Conservation (phyloP, 1,140 invertebrate genomes). For the Mercenaria mercenaria region DNA sequence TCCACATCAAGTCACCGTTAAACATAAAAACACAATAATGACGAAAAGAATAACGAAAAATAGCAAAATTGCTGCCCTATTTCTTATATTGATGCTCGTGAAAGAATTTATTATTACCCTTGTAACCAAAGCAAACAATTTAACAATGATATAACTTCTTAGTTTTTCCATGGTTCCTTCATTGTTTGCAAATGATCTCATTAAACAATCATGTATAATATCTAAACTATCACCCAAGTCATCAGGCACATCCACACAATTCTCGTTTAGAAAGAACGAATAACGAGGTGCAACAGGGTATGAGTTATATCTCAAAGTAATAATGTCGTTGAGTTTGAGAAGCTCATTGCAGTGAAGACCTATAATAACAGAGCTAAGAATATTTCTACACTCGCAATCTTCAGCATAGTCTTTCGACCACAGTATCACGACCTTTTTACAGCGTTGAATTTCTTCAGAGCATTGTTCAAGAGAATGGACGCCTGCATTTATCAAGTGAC, state of each 20-base stretch:
- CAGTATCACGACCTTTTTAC: too few relatives aligned
- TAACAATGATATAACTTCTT: background rate
- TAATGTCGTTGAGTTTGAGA: background rate
- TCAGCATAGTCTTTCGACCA: background rate
- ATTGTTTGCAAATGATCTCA: background rate
- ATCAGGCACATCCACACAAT: background rate
- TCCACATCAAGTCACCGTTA: too few relatives aligned
- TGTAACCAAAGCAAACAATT: too few relatives aligned
- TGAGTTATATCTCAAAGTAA: background rate
- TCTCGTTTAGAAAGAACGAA: background rate
- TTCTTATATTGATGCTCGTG: too few relatives aligned
- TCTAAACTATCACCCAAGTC: background rate
- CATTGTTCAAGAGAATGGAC: background rate
- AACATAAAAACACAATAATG: too few relatives aligned
- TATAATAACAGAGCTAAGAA: background rate
- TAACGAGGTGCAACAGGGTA: background rate
- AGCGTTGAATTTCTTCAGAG: background rate
- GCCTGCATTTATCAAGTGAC: background rate
- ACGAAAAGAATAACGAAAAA: too few relatives aligned
- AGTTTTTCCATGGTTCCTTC: background rate
- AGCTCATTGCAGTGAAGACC: too few relatives aligned
- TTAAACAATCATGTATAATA: background rate
- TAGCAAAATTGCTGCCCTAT: too few relatives aligned
- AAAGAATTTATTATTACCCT: background rate
- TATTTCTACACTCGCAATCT: background rate